Evolutionary conservation across 1,140 invertebrate genomes (phyloP).

Genomic region (Tetranychus cinnabarinus): DNA sequence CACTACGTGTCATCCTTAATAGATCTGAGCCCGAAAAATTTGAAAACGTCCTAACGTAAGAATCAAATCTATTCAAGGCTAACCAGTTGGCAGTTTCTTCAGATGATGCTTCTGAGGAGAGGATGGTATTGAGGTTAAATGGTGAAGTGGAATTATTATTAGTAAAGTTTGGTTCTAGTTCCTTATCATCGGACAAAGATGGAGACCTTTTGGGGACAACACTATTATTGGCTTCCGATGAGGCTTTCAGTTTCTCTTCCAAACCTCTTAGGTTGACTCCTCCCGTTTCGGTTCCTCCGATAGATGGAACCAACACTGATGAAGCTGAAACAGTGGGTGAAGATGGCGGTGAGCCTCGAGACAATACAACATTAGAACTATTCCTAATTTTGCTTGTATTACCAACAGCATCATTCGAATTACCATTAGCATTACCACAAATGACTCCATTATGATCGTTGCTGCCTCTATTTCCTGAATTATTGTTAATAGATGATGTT

Average conservation of each 20-base stretch:
- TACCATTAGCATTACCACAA: background rate
- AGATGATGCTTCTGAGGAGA: slow-evolving; percentile 36
- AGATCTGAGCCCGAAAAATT: slow-evolving; percentile 67
- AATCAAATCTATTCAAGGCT: slow-evolving; percentile 44
- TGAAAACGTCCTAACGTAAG: slow-evolving; percentile 44
- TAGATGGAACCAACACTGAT: background rate
- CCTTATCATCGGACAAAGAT: background rate
- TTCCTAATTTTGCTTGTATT: background rate
- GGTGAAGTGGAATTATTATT: background rate
- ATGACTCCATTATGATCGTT: background rate
- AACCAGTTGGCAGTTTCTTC: slow-evolving; percentile 54
- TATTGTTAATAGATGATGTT: background rate
- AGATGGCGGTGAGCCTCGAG: background rate
- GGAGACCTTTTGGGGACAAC: background rate
- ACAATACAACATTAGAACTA: background rate
- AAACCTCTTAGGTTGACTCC: background rate
- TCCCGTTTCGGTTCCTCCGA: too few relatives aligned
- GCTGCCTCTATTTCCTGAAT: too few relatives aligned
- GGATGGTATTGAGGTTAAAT: background rate
- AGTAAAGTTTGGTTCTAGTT: background rate
- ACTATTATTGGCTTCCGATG: background rate
- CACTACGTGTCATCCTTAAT: slow-evolving; percentile 55
- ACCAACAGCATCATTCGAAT: too few relatives aligned
- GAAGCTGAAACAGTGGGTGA: background rate
- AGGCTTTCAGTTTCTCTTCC: background rate